A percentile compares a stretch with the other conserved stretches of the same genome.
Evolutionary conservation across 1,140 invertebrate species (phyloP).

Genomic region (Ips nitidus): DNA sequence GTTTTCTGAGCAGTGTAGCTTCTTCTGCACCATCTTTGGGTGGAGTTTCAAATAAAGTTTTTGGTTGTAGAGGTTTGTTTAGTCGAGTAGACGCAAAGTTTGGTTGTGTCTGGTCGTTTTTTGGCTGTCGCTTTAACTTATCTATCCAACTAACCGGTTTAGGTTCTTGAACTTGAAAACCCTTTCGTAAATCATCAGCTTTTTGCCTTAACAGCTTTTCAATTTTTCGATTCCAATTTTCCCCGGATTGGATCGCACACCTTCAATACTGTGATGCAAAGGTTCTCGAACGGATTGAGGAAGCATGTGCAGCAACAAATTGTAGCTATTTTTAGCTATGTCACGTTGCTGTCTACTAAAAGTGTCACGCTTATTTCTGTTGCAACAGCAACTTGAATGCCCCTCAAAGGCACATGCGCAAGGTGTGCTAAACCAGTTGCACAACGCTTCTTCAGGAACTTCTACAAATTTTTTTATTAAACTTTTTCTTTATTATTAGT

Average conservation of each 20-base stretch:
- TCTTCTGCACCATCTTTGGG: slow-evolving; percentile 9
- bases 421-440: no score
- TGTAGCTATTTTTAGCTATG: slow-evolving; percentile 30
- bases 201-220: not conserved
- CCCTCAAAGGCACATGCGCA: not conserved
- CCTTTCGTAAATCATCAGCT: no score
- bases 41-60: not conserved
- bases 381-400: not conserved
- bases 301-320: slow-evolving; percentile 36
- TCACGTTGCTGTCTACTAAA: slow-evolving; percentile 14
- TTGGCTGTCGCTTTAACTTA: not conserved
- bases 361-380: not conserved
- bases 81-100: not conserved
- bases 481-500: no score
- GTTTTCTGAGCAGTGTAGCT: slow-evolving; percentile 26
- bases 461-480: no score
- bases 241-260: not conserved
- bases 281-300: slow-evolving; percentile 32
- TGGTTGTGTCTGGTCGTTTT: not conserved
- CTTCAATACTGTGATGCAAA: slow-evolving; percentile 15
- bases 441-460: no score
- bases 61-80: not conserved
- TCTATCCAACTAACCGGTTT: not conserved
- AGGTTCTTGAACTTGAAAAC: not conserved
- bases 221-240: not conserved